Conservation (phyloP, 1,140 invertebrate species). For the Cotesia chilonis region DNA sequence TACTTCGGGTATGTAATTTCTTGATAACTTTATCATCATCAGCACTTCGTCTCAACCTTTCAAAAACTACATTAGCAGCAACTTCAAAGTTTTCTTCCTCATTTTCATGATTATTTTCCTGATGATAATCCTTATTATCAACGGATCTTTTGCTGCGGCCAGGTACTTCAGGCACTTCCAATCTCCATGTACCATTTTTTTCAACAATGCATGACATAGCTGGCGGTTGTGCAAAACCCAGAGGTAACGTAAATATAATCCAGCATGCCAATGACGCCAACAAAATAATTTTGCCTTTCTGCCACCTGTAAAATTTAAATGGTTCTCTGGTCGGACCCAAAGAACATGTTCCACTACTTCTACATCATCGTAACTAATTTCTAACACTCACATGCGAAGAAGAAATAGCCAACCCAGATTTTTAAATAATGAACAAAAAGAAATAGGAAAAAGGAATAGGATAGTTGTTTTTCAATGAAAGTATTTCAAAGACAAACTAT, state of each 20-base stretch:
- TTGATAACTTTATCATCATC: constrained; percentile 35
- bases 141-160: constrained; percentile 50
- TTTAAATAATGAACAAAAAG: background rate
- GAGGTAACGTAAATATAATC: constrained; percentile 95
- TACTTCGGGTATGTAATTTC: constrained; percentile 25
- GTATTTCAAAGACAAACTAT: background rate
- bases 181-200: constrained; percentile 69
- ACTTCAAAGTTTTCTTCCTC: constrained; percentile 52
- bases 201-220: constrained; percentile 85
- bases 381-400: background rate
- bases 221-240: constrained; percentile 94
- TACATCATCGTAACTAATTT: constrained; percentile 30
- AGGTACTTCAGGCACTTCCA: constrained; percentile 53
- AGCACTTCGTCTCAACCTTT: constrained; percentile 48
- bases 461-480: background rate
- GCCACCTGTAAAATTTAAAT: constrained; percentile 70
- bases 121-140: constrained; percentile 41
- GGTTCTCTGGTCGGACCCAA: constrained; percentile 41
- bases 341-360: constrained; percentile 41
- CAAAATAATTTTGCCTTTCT: constrained; percentile 86
- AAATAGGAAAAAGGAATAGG: background rate
- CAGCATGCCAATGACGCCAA: constrained; percentile 92
- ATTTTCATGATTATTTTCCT: constrained; percentile 17
- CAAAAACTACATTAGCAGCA: constrained; percentile 57
- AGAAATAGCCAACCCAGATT: background rate